Evolutionary conservation across 2,113 vertebrate species (phyloP).

Genomic region (Leiothrix lutea): DNA sequence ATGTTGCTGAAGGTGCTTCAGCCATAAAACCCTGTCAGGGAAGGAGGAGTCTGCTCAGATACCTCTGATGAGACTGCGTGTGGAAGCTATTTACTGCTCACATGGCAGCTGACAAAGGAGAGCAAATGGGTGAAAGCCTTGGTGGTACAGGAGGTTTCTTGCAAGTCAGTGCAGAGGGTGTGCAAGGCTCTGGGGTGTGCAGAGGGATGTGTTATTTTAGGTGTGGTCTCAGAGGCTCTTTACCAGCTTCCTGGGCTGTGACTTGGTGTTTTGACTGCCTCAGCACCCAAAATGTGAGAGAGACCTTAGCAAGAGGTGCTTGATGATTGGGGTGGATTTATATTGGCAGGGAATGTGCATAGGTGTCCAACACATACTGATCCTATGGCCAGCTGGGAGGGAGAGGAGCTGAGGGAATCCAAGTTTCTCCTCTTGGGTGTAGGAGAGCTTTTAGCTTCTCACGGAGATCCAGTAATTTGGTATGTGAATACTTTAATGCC

Average conservation of each 20-base stretch:
- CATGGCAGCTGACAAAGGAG: not conserved
- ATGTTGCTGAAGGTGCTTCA: not conserved
- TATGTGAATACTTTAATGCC: not conserved
- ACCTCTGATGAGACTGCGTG: not conserved
- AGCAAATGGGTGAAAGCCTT: not conserved
- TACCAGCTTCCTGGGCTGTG: not conserved
- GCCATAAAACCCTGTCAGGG: not conserved
- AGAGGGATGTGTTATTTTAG: not conserved
- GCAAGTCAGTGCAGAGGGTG: fast-evolving
- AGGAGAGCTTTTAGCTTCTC: not conserved
- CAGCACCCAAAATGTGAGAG: fast-evolving
- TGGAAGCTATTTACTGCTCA: not conserved
- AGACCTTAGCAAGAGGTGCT: not conserved
- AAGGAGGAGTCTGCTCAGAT: not conserved
- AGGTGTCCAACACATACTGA: fast-evolving
- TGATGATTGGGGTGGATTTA: not conserved
- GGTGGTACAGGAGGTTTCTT: not conserved
- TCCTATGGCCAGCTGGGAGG: not conserved
- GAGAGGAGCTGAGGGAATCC: not conserved
- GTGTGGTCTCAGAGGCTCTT: too few relatives aligned
- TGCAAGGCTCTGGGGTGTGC: not conserved
- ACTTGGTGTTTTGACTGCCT: not conserved
- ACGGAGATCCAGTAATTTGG: not conserved
- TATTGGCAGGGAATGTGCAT: fast-evolving
- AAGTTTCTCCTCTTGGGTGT: not conserved